phyloP scores from a whole-genome alignment of 2,113 vertebrate genomes.

The Gorsachius goisagi region DNA sequence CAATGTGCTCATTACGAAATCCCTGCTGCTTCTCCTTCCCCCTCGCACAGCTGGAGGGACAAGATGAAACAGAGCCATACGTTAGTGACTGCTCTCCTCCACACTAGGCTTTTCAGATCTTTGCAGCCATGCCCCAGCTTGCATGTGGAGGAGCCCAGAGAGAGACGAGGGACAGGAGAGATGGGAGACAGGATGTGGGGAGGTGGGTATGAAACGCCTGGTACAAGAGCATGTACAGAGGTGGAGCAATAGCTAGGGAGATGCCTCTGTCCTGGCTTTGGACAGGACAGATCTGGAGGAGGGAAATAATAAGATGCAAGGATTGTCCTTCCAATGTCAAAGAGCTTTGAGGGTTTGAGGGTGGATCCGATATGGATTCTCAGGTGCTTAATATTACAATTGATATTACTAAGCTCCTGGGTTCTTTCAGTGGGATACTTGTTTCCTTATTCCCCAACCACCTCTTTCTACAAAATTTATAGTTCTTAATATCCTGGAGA shows the following conservation, averaged over 20 bases:
- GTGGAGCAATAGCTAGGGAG: neutral
- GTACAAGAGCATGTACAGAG: neutral
- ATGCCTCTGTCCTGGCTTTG: neutral
- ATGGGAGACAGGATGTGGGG: neutral
- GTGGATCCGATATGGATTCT: neutral
- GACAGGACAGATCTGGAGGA: neutral
- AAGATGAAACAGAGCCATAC: neutral
- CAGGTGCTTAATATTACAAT: neutral
- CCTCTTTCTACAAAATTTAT: neutral
- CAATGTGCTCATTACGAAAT: neutral
- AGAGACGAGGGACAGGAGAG: neutral
- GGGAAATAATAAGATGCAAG: neutral
- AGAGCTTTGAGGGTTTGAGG: neutral
- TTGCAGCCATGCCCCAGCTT: neutral
- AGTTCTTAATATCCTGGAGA: neutral
- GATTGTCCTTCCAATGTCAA: neutral
- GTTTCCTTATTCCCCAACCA: neutral
- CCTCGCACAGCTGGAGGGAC: neutral
- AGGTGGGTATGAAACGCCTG: neutral
- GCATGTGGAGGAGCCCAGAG: neutral
- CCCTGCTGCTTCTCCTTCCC: neutral
- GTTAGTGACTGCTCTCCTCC: neutral
- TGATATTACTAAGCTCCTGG: neutral
- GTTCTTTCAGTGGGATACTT: neutral
- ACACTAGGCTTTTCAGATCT: neutral